These are phyloP conservation scores for Scolopax mira DNA, from an alignment of 2,113 vertebrate species.

Conservation along the genomic window DNA sequence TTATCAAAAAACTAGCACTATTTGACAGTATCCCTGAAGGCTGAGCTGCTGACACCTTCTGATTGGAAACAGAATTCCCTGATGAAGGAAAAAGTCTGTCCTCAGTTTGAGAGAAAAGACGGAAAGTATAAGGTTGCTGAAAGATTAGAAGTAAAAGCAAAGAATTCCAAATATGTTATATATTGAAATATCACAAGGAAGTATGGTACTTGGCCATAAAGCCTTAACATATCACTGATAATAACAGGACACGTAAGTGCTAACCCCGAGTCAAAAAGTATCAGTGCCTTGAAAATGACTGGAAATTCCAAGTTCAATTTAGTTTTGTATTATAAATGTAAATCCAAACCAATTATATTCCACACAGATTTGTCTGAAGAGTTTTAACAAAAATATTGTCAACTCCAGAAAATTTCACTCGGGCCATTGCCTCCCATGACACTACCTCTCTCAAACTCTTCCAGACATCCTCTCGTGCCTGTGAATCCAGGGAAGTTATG, in stretches of 20 bases:
- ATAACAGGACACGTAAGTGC: rapidly evolving
- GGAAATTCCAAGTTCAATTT: neutral
- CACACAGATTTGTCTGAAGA: neutral
- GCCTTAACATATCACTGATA: neutral
- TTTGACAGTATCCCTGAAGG: conserved; percentile 3
- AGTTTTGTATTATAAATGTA: neutral
- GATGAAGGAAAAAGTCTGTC: neutral
- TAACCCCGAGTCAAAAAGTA: neutral
- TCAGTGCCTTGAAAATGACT: neutral
- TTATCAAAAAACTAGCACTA: conserved; percentile 26
- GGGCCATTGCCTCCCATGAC: neutral
- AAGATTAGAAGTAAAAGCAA: conserved; percentile 45
- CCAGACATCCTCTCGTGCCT: neutral
- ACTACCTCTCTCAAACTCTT: neutral
- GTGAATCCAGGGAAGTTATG: rapidly evolving
- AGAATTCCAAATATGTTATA: conserved; percentile 3
- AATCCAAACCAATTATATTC: conserved; percentile 9
- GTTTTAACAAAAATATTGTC: neutral
- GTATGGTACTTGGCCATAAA: neutral
- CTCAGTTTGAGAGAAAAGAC: neutral
- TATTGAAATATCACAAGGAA: conserved; percentile 15
- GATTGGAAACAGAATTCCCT: conserved; percentile 56
- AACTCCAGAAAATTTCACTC: neutral
- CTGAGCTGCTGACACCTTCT: conserved; percentile 53
- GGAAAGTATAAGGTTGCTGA: conserved; percentile 45